Percentiles rank a stretch among this genome's conserved stretches.
phyloP scores from a whole-genome alignment of 2,113 vertebrate genomes.

The Trinectes maculatus region DNA sequence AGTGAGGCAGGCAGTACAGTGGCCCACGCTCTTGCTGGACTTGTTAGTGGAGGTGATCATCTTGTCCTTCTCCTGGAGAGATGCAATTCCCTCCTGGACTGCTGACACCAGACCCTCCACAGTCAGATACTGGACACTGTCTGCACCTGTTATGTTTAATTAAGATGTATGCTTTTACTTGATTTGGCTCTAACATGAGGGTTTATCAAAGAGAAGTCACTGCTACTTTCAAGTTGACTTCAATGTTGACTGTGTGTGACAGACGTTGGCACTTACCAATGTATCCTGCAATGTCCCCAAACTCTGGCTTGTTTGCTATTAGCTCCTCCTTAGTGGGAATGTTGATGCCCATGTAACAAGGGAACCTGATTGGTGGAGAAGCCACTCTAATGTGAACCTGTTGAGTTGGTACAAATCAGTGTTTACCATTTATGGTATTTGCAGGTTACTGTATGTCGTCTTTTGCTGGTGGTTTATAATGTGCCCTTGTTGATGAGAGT shows the following conservation, averaged over 20 bases:
- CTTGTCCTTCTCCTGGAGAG: slow-evolving; percentile 73
- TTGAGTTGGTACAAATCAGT: background rate
- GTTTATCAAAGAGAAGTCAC: background rate
- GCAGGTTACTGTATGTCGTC: background rate
- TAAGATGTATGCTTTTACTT: background rate
- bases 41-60: slow-evolving; percentile 77
- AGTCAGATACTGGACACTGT: slow-evolving; percentile 93
- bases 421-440: background rate
- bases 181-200: background rate
- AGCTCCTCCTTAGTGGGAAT: slow-evolving; percentile 99
- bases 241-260: too few relatives aligned
- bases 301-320: slow-evolving; percentile 97
- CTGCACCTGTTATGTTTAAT: slow-evolving; percentile 86
- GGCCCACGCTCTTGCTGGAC: slow-evolving; percentile 75
- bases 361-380: slow-evolving; percentile 93
- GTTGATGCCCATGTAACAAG: slow-evolving; percentile 99
- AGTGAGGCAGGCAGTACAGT: slow-evolving; percentile 96
- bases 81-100: slow-evolving; percentile 87
- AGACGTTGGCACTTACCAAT: slow-evolving; percentile 83
- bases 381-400: slow-evolving; percentile 98
- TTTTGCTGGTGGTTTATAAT: background rate
- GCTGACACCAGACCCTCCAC: slow-evolving; percentile 94
- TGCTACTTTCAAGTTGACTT: too few relatives aligned
- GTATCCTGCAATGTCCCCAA: slow-evolving; percentile 90
- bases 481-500: too few relatives aligned